These are phyloP conservation scores for Harpagus bidentatus DNA, from an alignment of 2,113 vertebrate species.

Conservation along the genomic window DNA sequence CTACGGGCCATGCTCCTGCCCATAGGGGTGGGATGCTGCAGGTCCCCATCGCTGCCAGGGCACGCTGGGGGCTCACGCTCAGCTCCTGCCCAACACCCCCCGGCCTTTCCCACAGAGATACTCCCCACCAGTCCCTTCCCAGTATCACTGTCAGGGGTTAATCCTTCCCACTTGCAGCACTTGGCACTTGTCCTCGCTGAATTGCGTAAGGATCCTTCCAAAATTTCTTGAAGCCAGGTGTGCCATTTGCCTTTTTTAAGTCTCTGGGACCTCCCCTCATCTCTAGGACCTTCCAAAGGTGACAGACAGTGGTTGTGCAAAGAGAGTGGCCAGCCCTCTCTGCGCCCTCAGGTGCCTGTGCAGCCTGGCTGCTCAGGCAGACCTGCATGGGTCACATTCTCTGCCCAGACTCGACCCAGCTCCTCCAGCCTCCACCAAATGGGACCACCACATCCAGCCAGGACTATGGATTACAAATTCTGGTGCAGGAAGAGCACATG, in stretches of 20 bases:
- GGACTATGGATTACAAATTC: background rate
- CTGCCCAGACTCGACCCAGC: background rate
- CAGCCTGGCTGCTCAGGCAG: background rate
- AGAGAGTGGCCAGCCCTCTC: background rate
- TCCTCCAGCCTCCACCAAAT: background rate
- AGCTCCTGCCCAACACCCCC: background rate
- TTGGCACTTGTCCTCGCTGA: background rate
- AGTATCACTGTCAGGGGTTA: background rate
- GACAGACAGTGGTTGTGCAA: background rate
- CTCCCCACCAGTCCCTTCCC: background rate
- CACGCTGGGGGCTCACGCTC: background rate
- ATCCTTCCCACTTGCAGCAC: background rate
- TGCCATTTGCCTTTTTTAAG: background rate
- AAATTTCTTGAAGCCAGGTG: background rate
- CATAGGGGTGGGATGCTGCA: background rate
- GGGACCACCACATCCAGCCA: background rate
- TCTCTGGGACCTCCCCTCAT: background rate
- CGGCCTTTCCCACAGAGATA: background rate
- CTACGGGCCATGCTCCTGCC: accelerated
- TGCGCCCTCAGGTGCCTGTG: accelerated
- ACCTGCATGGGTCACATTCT: accelerated
- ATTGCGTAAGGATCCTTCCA: background rate
- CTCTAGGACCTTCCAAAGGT: background rate
- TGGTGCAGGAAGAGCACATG: background rate
- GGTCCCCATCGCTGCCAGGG: background rate